These are phyloP conservation scores for Amphiprion clarkii DNA, from an alignment of 2,797 vertebrate species.

Conservation along the genomic window DNA sequence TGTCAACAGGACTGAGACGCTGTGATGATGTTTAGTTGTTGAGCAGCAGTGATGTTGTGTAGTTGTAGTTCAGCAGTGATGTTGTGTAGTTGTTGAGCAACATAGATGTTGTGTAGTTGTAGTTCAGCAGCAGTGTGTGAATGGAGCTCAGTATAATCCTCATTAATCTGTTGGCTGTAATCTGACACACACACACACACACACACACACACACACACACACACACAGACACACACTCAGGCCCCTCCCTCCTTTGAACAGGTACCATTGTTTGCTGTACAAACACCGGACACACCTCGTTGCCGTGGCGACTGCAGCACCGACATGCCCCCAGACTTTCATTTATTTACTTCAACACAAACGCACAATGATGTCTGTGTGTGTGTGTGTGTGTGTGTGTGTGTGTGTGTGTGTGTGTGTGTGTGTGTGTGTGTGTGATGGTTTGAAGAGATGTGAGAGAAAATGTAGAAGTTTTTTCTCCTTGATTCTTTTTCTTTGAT, in stretches of 20 bases:
- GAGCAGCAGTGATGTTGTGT: no score
- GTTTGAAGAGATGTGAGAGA: no score
- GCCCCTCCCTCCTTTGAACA: slow-evolving; percentile 90
- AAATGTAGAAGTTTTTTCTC: no score
- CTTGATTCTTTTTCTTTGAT: no score
- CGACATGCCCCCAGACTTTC: slow-evolving; percentile 74
- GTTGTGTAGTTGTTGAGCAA: no score
- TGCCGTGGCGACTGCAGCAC: slow-evolving; percentile 85
- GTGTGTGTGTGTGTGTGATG: slow-evolving; percentile 17
- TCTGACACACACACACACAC: slow-evolving; percentile 53
- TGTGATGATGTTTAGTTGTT: no score
- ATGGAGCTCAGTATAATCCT: slow-evolving; percentile 67
- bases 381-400: no score
- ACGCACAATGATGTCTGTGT: neutral
- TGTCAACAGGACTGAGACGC: no score
- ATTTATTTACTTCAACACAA: slow-evolving; percentile 68
- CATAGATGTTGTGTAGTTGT: neutral
- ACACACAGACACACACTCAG: slow-evolving; percentile 82
- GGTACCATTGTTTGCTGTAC: slow-evolving; percentile 96
- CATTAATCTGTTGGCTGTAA: slow-evolving; percentile 76
- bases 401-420: no score
- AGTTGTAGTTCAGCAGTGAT: no score
- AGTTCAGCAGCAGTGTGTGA: slow-evolving; percentile 48
- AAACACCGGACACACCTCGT: slow-evolving; percentile 93
- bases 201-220: slow-evolving; percentile 37